Conservation (phyloP, 1,140 invertebrate species). For the Fopius arisanus region DNA sequence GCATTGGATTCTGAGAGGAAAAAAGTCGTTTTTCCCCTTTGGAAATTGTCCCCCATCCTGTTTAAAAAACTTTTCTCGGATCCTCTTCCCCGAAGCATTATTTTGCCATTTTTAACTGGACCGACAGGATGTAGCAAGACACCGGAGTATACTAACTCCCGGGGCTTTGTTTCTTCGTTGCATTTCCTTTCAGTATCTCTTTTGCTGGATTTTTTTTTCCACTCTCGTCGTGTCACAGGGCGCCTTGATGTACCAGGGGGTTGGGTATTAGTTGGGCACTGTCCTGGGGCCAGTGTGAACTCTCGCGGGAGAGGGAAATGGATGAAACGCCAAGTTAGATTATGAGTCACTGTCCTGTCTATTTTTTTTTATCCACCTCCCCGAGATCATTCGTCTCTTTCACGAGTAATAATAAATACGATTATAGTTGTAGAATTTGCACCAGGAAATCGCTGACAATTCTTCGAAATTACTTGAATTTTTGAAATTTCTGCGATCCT, state of each 20-base stretch:
- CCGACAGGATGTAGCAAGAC: conserved; percentile 15
- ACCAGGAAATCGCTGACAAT: too few relatives aligned
- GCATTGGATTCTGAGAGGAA: neutral
- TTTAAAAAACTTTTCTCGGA: neutral
- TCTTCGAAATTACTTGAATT: too few relatives aligned
- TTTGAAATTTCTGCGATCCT: too few relatives aligned
- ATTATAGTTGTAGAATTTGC: too few relatives aligned
- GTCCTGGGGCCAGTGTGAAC: neutral
- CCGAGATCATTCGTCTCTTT: too few relatives aligned
- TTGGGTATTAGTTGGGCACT: neutral
- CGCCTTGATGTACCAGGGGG: neutral
- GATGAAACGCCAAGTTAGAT: neutral
- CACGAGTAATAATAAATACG: neutral
- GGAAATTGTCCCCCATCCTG: neutral
- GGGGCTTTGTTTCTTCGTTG: conserved; percentile 14
- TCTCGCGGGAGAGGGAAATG: neutral
- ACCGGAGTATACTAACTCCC: neutral
- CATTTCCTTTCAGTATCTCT: neutral
- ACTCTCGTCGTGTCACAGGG: neutral
- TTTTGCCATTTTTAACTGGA: conserved; percentile 35
- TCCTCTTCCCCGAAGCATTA: conserved; percentile 19
- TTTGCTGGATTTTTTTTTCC: neutral
- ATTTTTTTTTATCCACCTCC: neutral
- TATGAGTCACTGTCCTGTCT: neutral
- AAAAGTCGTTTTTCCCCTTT: neutral